These are phyloP conservation scores for Formicarius rufipectus DNA, from an alignment of 2,113 vertebrate genomes.

Conservation along the genomic window DNA sequence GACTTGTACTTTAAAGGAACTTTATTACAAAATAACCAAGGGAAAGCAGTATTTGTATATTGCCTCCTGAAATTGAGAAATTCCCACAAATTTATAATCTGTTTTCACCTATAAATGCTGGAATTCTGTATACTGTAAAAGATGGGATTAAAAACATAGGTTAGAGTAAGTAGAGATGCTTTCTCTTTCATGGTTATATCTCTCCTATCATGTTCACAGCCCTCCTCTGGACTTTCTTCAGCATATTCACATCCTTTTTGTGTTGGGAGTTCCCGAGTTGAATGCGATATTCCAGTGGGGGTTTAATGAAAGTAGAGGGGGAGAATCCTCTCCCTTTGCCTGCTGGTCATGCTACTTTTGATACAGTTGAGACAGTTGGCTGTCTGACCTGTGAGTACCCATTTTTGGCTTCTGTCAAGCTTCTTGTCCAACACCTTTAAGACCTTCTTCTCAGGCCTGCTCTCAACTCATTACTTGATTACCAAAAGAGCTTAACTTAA, in stretches of 20 bases:
- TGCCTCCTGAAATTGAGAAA: background rate
- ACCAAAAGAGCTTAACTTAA: background rate
- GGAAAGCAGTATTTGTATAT: background rate
- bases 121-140: background rate
- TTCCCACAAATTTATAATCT: background rate
- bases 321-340: background rate
- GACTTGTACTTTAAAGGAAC: background rate
- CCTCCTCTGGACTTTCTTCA: fast-evolving
- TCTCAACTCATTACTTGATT: background rate
- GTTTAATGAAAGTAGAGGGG: background rate
- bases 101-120: background rate
- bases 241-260: background rate
- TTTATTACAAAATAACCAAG: background rate
- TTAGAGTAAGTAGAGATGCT: background rate
- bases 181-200: background rate
- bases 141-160: background rate
- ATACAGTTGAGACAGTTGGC: background rate
- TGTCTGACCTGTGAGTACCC: background rate
- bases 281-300: fast-evolving
- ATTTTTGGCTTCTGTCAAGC: fast-evolving
- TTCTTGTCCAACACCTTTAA: background rate
- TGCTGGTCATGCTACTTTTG: background rate
- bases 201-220: fast-evolving
- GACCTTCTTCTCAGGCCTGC: background rate
- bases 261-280: background rate